A percentile compares a stretch with the other conserved stretches of the same genome.
Conservation (phyloP, 2,113 vertebrate genomes). For the Archilochus colubris region DNA sequence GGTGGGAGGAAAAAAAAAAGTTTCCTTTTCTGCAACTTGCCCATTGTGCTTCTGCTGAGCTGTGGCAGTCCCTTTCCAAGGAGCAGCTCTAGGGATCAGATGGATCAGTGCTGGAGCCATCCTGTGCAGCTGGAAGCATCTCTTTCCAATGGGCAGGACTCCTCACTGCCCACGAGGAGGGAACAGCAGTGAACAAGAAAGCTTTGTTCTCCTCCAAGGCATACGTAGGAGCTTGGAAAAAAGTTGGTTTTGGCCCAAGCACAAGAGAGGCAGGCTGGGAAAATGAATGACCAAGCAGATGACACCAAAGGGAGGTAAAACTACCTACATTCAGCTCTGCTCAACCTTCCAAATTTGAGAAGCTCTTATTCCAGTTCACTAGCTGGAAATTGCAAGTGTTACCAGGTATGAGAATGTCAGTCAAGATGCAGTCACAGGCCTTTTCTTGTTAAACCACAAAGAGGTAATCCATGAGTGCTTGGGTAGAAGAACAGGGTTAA, state of each 20-base stretch:
- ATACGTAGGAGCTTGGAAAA: background rate
- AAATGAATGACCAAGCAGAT: background rate
- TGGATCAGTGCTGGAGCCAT: background rate
- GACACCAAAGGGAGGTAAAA: background rate
- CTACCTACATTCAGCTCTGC: rapidly evolving
- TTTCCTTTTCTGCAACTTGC: background rate
- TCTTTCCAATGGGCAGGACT: background rate
- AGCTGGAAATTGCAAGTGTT: background rate
- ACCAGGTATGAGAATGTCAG: background rate
- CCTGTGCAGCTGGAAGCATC: rapidly evolving
- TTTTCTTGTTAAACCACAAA: background rate
- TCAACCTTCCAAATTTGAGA: background rate
- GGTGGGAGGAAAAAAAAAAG: background rate
- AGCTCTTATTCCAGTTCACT: background rate
- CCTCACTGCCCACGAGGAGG: rapidly evolving
- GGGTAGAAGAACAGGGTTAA: background rate
- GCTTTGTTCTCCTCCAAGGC: conserved; percentile 24
- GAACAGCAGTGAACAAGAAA: background rate
- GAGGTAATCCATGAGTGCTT: background rate
- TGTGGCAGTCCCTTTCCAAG: background rate
- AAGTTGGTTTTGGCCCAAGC: conserved; percentile 30
- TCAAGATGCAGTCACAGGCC: background rate
- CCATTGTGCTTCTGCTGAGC: background rate
- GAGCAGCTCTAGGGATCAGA: rapidly evolving
- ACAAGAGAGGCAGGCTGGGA: background rate